A percentile compares a stretch with the other conserved stretches of the same genome.
Conservation (phyloP, 2,797 vertebrate species). For the Dicrostonyx torquatus region DNA sequence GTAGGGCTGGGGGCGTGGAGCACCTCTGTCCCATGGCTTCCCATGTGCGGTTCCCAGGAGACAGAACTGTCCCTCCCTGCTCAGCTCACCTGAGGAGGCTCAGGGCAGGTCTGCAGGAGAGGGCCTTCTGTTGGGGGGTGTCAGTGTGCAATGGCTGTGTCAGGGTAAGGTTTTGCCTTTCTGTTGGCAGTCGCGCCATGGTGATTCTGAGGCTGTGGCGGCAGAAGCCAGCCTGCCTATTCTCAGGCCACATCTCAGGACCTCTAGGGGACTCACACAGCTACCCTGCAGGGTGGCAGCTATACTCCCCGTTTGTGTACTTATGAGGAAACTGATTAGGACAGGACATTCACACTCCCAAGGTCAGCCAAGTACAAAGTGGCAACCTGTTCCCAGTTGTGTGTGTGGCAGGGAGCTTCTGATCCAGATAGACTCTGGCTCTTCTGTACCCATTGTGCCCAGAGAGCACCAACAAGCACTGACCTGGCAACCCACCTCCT, state of each 20-base stretch:
- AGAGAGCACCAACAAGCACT: neutral
- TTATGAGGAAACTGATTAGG: neutral
- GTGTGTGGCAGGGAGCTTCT: accelerated
- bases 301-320: accelerated
- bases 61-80: neutral
- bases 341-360: accelerated
- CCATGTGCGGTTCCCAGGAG: neutral
- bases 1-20: neutral
- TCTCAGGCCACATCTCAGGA: neutral
- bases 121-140: neutral
- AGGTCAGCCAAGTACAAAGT: accelerated
- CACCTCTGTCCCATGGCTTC: accelerated
- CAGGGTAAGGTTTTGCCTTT: neutral
- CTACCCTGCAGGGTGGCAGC: accelerated
- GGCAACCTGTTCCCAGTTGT: neutral
- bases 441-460: neutral
- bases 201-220: accelerated
- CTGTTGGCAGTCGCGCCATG: accelerated
- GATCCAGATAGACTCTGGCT: neutral
- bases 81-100: neutral
- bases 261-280: accelerated
- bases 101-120: neutral
- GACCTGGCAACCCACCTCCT: accelerated
- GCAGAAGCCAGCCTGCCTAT: neutral
- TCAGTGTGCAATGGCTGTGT: accelerated